phyloP scores from a whole-genome alignment of 2,113 vertebrate genomes.

The Elaphurus davidianus region DNA sequence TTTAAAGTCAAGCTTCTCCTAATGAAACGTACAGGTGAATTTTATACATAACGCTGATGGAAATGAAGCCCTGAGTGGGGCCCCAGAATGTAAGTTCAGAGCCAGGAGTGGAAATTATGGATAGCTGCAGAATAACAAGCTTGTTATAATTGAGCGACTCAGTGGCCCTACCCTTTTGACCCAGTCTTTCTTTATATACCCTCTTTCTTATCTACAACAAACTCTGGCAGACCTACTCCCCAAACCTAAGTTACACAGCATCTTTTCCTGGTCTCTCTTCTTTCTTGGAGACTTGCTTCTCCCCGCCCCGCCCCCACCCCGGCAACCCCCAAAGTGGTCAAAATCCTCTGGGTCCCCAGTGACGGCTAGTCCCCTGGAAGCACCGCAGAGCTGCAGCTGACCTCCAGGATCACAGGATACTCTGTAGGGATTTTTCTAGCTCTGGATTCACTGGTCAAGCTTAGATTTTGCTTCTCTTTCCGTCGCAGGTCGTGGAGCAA shows the following conservation, averaged over 20 bases:
- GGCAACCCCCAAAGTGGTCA: rapidly evolving
- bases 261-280: neutral
- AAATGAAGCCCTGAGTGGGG: neutral
- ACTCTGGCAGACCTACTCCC: neutral
- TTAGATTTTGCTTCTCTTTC: neutral
- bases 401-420: no score
- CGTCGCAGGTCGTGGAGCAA: neutral
- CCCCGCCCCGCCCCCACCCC: neutral
- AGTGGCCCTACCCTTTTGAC: rapidly evolving
- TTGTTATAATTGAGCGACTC: neutral
- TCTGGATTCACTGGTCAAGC: neutral
- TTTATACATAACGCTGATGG: neutral
- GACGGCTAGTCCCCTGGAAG: no score
- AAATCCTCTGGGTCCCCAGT: neutral
- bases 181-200: neutral
- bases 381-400: neutral
- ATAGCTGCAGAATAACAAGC: neutral
- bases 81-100: neutral
- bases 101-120: neutral
- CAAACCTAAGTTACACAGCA: neutral
- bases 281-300: neutral
- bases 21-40: neutral
- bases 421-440: neutral
- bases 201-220: neutral
- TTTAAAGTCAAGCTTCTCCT: neutral